These are phyloP conservation scores for Aplochiton taeniatus DNA, from an alignment of 2,797 vertebrate genomes.

Conservation along the genomic window DNA sequence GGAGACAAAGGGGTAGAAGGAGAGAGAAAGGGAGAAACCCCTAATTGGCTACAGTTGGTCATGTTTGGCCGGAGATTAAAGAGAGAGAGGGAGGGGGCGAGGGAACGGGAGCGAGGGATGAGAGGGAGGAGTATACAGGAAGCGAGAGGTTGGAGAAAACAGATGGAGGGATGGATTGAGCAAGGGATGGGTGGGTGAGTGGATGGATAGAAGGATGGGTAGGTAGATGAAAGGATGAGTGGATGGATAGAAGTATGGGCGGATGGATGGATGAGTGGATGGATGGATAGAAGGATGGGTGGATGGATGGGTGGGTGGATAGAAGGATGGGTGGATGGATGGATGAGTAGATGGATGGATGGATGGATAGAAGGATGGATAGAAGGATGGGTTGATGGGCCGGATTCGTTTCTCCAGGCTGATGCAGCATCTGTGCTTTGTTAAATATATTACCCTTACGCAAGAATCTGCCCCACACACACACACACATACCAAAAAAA, in stretches of 20 bases:
- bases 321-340: constrained; percentile 9
- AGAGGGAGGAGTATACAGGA: constrained; percentile 46
- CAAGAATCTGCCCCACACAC: constrained; percentile 70
- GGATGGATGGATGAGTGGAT: constrained; percentile 15
- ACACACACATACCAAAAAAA: constrained; percentile 66
- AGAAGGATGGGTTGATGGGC: constrained; percentile 17
- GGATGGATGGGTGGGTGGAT: constrained; percentile 1
- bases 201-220: constrained; percentile 13
- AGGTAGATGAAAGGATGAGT: constrained; percentile 1
- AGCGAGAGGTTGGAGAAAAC: constrained; percentile 7
- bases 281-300: constrained; percentile 24
- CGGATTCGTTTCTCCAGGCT: constrained; percentile 65
- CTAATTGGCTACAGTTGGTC: constrained; percentile 80
- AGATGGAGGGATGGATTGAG: constrained; percentile 21
- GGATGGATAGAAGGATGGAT: constrained; percentile 28
- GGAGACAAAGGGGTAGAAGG: constrained; percentile 49
- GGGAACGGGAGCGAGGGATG: constrained; percentile 46
- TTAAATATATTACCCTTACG: constrained; percentile 70
- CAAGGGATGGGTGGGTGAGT: constrained; percentile 25
- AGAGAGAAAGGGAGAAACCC: constrained; percentile 49
- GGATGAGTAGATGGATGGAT: constrained; percentile 11
- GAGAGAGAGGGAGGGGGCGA: constrained; percentile 53
- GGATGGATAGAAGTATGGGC: constrained; percentile 20
- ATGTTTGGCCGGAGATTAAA: constrained; percentile 78
- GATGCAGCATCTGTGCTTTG: constrained; percentile 72